Evolutionary conservation across 1,140 invertebrate species (phyloP).

Genomic region (Microplitis demolitor): DNA sequence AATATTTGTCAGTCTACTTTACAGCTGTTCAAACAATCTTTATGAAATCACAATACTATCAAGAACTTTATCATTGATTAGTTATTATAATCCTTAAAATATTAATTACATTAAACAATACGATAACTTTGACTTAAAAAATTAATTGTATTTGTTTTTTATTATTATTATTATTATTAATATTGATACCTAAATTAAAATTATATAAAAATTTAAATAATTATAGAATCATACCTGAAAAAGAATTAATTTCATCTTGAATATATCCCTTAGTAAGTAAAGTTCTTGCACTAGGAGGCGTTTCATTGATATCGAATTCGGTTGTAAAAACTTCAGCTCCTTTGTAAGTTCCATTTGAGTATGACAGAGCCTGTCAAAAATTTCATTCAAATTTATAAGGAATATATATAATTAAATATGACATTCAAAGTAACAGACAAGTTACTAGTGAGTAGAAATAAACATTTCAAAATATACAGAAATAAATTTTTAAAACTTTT

Average conservation of each 20-base stretch:
- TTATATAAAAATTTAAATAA: conserved; percentile 1
- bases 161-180: not conserved
- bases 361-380: conserved; percentile 35
- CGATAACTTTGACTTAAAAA: no score
- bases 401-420: not conserved
- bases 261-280: conserved; percentile 68
- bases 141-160: not conserved
- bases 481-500: no score
- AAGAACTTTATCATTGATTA: no score
- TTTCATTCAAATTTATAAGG: conserved; percentile 6
- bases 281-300: conserved; percentile 66
- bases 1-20: no score
- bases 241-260: conserved; percentile 67
- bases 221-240: conserved; percentile 48
- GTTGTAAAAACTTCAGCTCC: conserved; percentile 60
- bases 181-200: not conserved
- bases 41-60: no score
- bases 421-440: no score
- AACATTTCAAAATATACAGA: no score
- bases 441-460: no score
- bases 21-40: no score
- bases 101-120: no score
- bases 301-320: conserved; percentile 72
- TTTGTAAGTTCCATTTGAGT: conserved; percentile 55
- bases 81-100: no score